Conservation (phyloP, 1,140 invertebrate genomes). For the Battus philenor region DNA sequence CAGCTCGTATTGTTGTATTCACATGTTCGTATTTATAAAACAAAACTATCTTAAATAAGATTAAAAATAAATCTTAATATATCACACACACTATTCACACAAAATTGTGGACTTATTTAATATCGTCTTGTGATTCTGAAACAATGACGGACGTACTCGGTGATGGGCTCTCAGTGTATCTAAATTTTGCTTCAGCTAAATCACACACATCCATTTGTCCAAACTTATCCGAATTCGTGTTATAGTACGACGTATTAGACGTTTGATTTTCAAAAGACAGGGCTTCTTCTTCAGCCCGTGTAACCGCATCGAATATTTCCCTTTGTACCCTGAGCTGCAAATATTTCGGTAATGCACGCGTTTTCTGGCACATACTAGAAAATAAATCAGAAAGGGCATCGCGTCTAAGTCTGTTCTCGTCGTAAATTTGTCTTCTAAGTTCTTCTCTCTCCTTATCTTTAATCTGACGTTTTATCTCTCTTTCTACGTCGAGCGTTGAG, state of each 20-base stretch:
- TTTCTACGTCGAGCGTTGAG: conserved; percentile 4
- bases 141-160: conserved; percentile 6
- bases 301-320: conserved; percentile 21
- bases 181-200: conserved; percentile 9
- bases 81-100: too few species aligned
- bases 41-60: too few species aligned
- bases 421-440: conserved; percentile 11
- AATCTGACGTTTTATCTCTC: conserved; percentile 16
- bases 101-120: too few species aligned
- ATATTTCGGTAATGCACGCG: conserved; percentile 21
- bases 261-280: conserved; percentile 13
- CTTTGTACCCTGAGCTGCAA: conserved; percentile 23
- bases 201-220: conserved; percentile 13
- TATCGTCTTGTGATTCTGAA: conserved; percentile 9
- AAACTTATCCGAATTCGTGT: conserved; percentile 1
- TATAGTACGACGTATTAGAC: conserved; percentile 4
- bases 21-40: too few species aligned
- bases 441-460: conserved; percentile 16
- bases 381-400: conserved; percentile 22
- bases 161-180: conserved; percentile 2
- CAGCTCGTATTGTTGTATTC: too few species aligned
- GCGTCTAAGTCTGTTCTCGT: conserved; percentile 13
- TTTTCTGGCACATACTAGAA: conserved; percentile 24
- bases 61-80: too few species aligned
- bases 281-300: conserved; percentile 19